Percentiles rank a stretch among this genome's conserved stretches.
These are phyloP conservation scores for Fabriciana adippe DNA, from an alignment of 2,888 invertebrate genomes.

Conservation along the genomic window DNA sequence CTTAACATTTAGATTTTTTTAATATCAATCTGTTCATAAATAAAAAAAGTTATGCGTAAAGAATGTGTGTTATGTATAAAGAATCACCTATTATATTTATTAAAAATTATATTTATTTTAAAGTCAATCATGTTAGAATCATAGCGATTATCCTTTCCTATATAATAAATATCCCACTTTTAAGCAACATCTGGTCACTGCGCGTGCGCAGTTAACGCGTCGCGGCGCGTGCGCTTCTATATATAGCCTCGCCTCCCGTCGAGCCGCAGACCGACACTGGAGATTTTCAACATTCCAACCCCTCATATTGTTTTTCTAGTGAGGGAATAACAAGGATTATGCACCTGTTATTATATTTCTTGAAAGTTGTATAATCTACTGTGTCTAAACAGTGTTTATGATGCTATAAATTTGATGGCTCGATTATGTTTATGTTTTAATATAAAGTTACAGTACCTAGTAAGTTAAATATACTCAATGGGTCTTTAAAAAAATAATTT, in stretches of 20 bases:
- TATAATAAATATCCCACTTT: slow-evolving; percentile 28
- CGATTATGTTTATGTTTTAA: not conserved
- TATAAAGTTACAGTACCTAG: too few species aligned
- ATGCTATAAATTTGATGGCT: not conserved
- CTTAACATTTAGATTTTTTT: too few species aligned
- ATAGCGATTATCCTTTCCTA: too few species aligned
- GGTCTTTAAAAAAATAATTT: too few species aligned
- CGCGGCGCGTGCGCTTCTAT: slow-evolving; percentile 71
- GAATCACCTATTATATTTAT: too few species aligned
- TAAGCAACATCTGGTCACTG: slow-evolving; percentile 46
- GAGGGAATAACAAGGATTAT: slow-evolving; percentile 28
- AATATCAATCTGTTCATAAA: too few species aligned
- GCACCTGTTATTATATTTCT: slow-evolving; percentile 34
- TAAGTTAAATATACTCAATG: too few species aligned
- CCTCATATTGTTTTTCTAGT: slow-evolving; percentile 54
- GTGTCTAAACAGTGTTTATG: not conserved
- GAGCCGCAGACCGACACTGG: slow-evolving; percentile 65
- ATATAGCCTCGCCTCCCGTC: slow-evolving; percentile 67
- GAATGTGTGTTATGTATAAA: too few species aligned
- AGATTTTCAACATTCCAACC: slow-evolving; percentile 65
- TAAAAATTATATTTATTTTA: too few species aligned
- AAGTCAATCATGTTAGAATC: too few species aligned
- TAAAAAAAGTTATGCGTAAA: too few species aligned
- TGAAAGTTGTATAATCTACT: slow-evolving; percentile 2
- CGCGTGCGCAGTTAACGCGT: slow-evolving; percentile 58